A percentile compares a stretch with the other conserved stretches of the same genome.
Evolutionary conservation across 1,140 invertebrate species (phyloP).

Genomic region (Trissolcus basalis): DNA sequence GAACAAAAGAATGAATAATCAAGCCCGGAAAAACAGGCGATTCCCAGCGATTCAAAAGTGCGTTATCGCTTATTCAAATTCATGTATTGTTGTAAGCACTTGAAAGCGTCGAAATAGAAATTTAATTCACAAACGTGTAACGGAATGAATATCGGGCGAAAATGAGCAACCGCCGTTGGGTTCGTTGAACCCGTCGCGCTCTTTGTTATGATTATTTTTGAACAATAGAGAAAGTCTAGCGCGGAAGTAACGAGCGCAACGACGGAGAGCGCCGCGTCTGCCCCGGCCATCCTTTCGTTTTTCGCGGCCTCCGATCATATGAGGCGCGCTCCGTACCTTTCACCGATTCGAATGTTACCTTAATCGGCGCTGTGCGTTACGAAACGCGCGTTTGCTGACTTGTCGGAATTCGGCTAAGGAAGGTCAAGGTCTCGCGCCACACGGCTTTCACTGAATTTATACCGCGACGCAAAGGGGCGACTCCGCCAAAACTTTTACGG

Average conservation of each 20-base stretch:
- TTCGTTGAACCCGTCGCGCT: slow-evolving; percentile 45
- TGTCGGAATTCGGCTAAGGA: slow-evolving; percentile 69
- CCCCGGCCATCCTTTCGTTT: slow-evolving; percentile 67
- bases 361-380: slow-evolving; percentile 62
- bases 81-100: slow-evolving; percentile 7
- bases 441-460: slow-evolving; percentile 63
- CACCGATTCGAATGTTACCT: slow-evolving; percentile 60
- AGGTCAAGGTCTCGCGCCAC: slow-evolving; percentile 70
- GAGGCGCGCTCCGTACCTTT: slow-evolving; percentile 60
- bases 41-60: no score
- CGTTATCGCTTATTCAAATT: slow-evolving; percentile 11
- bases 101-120: slow-evolving; percentile 22
- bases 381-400: slow-evolving; percentile 64
- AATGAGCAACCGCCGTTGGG: slow-evolving; percentile 21
- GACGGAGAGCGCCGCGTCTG: slow-evolving; percentile 42
- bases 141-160: slow-evolving; percentile 15
- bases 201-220: slow-evolving; percentile 58
- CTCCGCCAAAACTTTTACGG: slow-evolving; percentile 36
- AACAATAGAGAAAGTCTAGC: slow-evolving; percentile 75
- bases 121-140: slow-evolving; percentile 26
- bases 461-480: slow-evolving; percentile 39
- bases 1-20: not conserved
- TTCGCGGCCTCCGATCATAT: slow-evolving; percentile 60
- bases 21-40: not conserved
- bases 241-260: slow-evolving; percentile 65